Evolutionary conservation across 2,797 vertebrate species (phyloP).

Genomic region (Loriculus beryllinus): DNA sequence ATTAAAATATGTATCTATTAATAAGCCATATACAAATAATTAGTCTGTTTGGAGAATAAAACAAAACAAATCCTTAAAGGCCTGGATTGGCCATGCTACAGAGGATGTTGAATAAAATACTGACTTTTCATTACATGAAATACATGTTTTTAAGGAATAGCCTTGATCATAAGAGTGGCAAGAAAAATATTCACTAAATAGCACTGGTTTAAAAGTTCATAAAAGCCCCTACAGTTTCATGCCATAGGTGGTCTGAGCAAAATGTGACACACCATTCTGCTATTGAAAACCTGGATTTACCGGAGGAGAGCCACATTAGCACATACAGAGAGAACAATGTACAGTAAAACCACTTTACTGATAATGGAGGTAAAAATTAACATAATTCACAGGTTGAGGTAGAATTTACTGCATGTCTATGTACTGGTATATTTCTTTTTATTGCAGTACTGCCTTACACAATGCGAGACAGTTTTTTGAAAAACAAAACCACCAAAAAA

Average conservation of each 20-base stretch:
- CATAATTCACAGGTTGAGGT: neutral
- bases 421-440: neutral
- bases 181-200: neutral
- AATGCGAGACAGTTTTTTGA: neutral
- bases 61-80: neutral
- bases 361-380: neutral
- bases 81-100: neutral
- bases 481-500: neutral
- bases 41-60: neutral
- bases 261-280: neutral
- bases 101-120: neutral
- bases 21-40: neutral
- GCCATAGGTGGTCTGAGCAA: neutral
- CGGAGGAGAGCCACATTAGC: neutral
- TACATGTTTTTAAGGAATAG: neutral
- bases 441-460: neutral
- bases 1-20: neutral
- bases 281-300: neutral
- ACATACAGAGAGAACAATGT: neutral
- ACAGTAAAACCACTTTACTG: neutral
- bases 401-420: neutral
- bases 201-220: neutral
- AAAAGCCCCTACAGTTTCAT: neutral
- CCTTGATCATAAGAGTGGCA: neutral
- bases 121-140: neutral